These are phyloP conservation scores for Elymnias hypermnestra DNA, from an alignment of 1,140 invertebrate genomes.

Conservation along the genomic window DNA sequence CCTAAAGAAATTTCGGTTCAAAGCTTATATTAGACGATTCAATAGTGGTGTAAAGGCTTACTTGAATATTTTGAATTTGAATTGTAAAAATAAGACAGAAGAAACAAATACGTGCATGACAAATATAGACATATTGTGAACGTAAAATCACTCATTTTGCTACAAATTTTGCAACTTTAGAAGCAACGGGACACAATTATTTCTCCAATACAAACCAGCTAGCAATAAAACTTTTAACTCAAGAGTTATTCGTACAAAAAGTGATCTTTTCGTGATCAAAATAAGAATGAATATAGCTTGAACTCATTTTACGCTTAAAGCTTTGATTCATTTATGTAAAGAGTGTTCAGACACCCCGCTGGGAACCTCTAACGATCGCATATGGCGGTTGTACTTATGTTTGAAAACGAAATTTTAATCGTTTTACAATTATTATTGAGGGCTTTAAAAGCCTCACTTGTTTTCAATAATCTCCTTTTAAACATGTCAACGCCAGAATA, in stretches of 20 bases:
- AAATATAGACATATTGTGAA: not conserved
- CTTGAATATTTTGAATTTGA: too few species aligned
- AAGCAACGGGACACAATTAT: conserved; percentile 47
- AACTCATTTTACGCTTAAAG: not conserved
- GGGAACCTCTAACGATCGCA: conserved; percentile 27
- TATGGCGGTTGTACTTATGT: conserved; percentile 34
- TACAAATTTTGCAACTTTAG: conserved; percentile 39
- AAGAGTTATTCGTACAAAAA: not conserved
- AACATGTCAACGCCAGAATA: conserved; percentile 16
- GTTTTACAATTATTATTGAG: conserved; percentile 28
- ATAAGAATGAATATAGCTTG: not conserved
- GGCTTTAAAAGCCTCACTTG: conserved; percentile 18
- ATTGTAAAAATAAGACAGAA: too few species aligned
- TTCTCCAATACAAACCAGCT: conserved; percentile 5
- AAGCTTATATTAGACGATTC: too few species aligned
- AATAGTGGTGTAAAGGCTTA: too few species aligned
- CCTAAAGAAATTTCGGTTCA: too few species aligned
- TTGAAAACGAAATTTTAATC: conserved; percentile 35
- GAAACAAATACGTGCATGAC: not conserved
- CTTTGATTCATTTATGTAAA: conserved; percentile 8
- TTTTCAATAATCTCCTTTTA: conserved; percentile 23
- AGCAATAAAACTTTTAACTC: not conserved
- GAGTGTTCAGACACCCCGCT: conserved; percentile 25
- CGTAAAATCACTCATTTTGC: too few species aligned
- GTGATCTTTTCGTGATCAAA: not conserved